Evolutionary conservation across 2,113 vertebrate species (phyloP), one percentile per base, ranked within the genome.

Genomic region (Polypterus bichir): DNA sequence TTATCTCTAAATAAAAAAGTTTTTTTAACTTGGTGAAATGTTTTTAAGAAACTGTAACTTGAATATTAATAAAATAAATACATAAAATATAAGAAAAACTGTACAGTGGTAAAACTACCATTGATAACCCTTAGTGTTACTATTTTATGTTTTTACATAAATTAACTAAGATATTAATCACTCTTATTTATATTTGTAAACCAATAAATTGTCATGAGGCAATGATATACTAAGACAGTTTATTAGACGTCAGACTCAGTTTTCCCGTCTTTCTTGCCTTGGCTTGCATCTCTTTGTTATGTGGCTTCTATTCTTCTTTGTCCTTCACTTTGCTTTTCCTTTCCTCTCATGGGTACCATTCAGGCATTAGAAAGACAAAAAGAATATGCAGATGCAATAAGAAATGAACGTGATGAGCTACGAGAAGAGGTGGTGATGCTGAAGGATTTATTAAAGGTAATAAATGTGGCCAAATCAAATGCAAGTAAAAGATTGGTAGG

Each of bases 311-410:
- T 70, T 72, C 58, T 55, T 59, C 53, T 58, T 27, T 74, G 52
- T 44, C 2, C 61, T 64, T 60, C 46, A 48, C 59, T 57, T 54
- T 64, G 9, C 56, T 55, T 59, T 61, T 68, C 8, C 61, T 69
- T 64, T 63, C 64, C 57, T 58, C 63, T 55, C 65, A 56, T 46
- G 48, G 66, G 62, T 65, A 57, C 60, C 9, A 68, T 69, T 79
- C 83, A 99, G 96, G 94, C 93, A 0, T 86, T 99, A 92, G 96
- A 98, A 78, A 94, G 92, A 70, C 96, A 99, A 83, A 99, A 97
- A 86, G 92, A 92, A 74, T 97, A 91, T 85, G 91, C 91, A 80
- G 96, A 98, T 71, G 89, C 92, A 59, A 72, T 99, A 82, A 88
- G 92, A 72, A 85, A 78, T 68, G 95, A 99, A 73, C 91, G 93